These are phyloP conservation scores for Labia minor DNA, from an alignment of 2,888 invertebrate genomes.

Conservation along the genomic window DNA sequence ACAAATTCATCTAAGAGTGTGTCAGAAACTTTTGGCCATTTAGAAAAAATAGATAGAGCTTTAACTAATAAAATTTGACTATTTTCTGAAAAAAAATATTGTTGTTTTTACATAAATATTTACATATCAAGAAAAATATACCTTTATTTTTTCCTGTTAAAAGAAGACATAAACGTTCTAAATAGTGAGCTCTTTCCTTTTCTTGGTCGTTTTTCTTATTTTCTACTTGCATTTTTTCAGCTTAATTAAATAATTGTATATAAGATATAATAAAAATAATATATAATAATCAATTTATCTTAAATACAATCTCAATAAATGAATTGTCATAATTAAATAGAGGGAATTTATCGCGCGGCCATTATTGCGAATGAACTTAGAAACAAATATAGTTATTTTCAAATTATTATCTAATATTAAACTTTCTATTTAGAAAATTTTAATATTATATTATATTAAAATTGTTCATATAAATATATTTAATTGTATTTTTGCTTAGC, in stretches of 20 bases:
- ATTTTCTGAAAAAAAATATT: not conserved
- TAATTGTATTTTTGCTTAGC: no score
- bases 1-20: slow-evolving; percentile 15
- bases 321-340: not conserved
- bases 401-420: no score
- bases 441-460: no score
- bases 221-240: not conserved
- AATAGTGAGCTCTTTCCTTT: not conserved
- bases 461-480: no score
- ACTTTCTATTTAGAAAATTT: no score
- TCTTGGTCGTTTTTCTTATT: not conserved
- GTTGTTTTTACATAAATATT: no score
- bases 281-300: not conserved
- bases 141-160: not conserved
- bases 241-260: not conserved
- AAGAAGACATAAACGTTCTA: not conserved
- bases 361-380: not conserved
- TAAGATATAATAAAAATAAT: not conserved
- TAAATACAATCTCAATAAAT: not conserved
- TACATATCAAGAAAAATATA: not conserved
- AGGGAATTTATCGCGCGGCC: not conserved
- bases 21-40: not conserved
- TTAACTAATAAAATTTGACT: not conserved
- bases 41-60: not conserved
- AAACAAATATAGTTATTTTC: slow-evolving; percentile 33